Base-by-base conservation (phyloP, 2,113 vertebrate species). In the Phaethon lepturus region DNA sequence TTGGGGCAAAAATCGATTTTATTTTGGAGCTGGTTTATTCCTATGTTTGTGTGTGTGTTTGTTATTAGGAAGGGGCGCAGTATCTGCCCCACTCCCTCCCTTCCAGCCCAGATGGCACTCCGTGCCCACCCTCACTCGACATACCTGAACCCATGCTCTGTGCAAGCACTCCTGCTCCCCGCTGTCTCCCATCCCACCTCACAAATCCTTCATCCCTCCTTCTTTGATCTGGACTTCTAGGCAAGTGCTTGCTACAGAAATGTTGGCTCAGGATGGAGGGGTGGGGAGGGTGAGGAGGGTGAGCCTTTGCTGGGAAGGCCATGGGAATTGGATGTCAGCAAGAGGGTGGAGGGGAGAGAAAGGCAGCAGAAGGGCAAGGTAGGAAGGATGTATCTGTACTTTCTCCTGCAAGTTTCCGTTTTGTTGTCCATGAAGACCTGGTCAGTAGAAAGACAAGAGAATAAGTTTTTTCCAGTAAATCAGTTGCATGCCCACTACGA, bases 101-200 rank as follows among this genome's bases (percentile, higher is more conserved):
- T 68, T 38, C 22, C 38, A 86, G 35, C 20, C 29, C 0, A 0
- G 25, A 28, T 1, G 10, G 35, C 1, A 7, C 67, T 71, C 56
- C 33, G 12, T 0, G 0, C 59, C 11, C 22, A 16, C 9, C 19
- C 44, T 67, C 52, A 31, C 47, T 31, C 6, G 0, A 9, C 4
- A 17, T 11, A 40, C 35, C 72, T 47, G 29, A 60, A 38, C 7
- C n/a, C 66, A 8, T 0, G 0, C 16, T 38, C 28, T 38, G 15
- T 17, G 11, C 20, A 33, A 72, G 67, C 10, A 17, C 9, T 19
- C 17, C 33, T 42, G 33, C 62, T 50, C 5, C 4, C 47, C 8
- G 0, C 33, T 18, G 7, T 18, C 44, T 94, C 58, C 44, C 29
- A 44, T 6, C n/a, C 28, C 2, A 1, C 18, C 40, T 40, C 4